Evolutionary conservation across 2,113 vertebrate genomes (phyloP).

Genomic region (Zeus faber): DNA sequence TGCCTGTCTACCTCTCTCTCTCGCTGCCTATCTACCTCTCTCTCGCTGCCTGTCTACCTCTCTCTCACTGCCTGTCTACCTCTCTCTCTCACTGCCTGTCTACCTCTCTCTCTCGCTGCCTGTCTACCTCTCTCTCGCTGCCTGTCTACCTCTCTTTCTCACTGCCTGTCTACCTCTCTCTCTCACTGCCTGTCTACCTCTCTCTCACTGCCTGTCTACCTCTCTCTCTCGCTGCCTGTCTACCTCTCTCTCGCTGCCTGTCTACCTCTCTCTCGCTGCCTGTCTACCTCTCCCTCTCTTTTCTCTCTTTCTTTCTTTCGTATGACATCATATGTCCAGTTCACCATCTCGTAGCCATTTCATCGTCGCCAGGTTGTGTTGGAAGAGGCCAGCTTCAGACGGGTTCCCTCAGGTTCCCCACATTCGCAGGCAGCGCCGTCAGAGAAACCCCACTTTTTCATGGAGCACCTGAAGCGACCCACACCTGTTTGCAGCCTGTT

Average conservation of each 20-base stretch:
- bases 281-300: constrained; percentile 10
- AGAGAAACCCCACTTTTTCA: too few relatives aligned
- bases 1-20: not conserved
- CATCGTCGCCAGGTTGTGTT: too few relatives aligned
- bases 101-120: not conserved
- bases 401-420: too few relatives aligned
- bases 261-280: not conserved
- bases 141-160: not conserved
- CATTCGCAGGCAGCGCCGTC: too few relatives aligned
- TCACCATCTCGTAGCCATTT: too few relatives aligned
- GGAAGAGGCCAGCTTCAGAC: too few relatives aligned
- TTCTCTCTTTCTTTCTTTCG: constrained; percentile 3
- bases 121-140: not conserved
- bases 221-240: not conserved
- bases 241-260: not conserved
- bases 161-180: not conserved
- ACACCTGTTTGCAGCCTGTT: too few relatives aligned
- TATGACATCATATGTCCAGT: too few relatives aligned
- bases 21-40: not conserved
- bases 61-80: not conserved
- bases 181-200: not conserved
- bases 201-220: not conserved
- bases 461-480: too few relatives aligned
- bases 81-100: not conserved
- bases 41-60: not conserved